These are phyloP conservation scores for Nematopogon swammerdamellus DNA, from an alignment of 2,888 invertebrate genomes.

Conservation along the genomic window DNA sequence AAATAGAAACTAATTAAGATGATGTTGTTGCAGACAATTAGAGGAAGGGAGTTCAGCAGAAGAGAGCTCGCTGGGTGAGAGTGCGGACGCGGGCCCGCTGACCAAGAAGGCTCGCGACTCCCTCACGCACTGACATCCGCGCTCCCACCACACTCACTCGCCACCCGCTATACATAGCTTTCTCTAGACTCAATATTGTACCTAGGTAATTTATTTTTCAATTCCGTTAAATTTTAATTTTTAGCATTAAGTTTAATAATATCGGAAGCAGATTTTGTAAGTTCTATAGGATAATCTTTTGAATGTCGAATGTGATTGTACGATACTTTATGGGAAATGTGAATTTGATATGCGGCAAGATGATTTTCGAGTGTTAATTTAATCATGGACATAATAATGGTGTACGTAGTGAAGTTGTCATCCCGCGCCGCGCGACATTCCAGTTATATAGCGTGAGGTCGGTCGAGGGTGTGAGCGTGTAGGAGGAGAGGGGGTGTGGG, in stretches of 20 bases:
- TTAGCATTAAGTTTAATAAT: conserved; percentile 49
- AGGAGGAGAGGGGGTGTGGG: too few species aligned
- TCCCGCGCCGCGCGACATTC: conserved; percentile 54
- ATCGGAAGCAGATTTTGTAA: conserved; percentile 52
- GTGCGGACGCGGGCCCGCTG: conserved; percentile 25
- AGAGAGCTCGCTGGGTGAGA: conserved; percentile 51
- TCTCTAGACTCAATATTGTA: conserved; percentile 51
- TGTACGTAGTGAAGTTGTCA: neutral
- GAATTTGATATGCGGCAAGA: conserved; percentile 5
- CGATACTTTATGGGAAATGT: conserved; percentile 2
- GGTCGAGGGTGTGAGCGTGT: too few species aligned
- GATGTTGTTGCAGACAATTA: conserved; percentile 29
- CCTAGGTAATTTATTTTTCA: conserved; percentile 60
- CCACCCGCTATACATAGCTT: conserved; percentile 47
- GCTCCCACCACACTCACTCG: conserved; percentile 34
- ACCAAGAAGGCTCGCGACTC: conserved; percentile 47
- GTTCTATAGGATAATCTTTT: conserved; percentile 40
- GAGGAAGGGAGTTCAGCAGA: conserved; percentile 53
- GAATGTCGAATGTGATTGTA: neutral
- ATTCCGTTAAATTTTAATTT: conserved; percentile 57
- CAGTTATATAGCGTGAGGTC: conserved; percentile 19
- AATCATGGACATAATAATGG: neutral
- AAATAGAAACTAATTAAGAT: too few species aligned
- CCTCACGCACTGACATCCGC: conserved; percentile 42
- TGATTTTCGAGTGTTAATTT: neutral